Percentiles rank a stretch among this genome's conserved stretches.
phyloP scores from a whole-genome alignment of 1,140 invertebrate genomes.

The Zaprionus taronus region DNA sequence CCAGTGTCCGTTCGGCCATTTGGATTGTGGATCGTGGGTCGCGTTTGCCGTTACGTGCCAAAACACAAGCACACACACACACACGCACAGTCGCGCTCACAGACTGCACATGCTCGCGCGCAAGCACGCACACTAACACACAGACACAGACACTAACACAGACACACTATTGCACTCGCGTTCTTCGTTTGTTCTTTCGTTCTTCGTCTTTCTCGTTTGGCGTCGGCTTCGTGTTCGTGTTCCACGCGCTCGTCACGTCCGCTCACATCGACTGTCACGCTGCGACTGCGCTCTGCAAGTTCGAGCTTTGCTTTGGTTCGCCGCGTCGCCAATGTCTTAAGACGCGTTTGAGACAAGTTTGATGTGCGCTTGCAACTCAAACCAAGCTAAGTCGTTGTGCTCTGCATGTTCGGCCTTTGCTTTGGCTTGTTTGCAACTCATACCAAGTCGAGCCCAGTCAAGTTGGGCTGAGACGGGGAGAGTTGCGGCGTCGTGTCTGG shows the following conservation, averaged over 20 bases:
- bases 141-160: slow-evolving; percentile 26
- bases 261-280: slow-evolving; percentile 61
- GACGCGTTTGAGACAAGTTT: slow-evolving; percentile 74
- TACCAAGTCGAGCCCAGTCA: neutral
- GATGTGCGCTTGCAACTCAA: slow-evolving; percentile 54
- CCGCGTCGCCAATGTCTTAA: neutral
- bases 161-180: neutral
- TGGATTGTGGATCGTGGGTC: slow-evolving; percentile 38
- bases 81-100: slow-evolving; percentile 1
- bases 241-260: slow-evolving; percentile 68
- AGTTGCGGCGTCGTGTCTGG: slow-evolving; percentile 14
- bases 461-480: neutral
- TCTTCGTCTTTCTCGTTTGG: slow-evolving; percentile 15
- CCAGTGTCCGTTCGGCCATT: slow-evolving; percentile 56
- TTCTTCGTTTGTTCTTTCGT: slow-evolving; percentile 1
- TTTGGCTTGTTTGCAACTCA: neutral
- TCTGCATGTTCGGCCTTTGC: slow-evolving; percentile 8
- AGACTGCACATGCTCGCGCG: slow-evolving; percentile 48
- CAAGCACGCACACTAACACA: slow-evolving; percentile 33
- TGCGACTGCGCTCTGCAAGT: slow-evolving; percentile 63
- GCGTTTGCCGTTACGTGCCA: slow-evolving; percentile 33
- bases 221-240: slow-evolving; percentile 13
- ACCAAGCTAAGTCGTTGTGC: slow-evolving; percentile 28
- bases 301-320: slow-evolving; percentile 61
- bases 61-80: slow-evolving; percentile 28